Percentiles rank a stretch among this genome's conserved stretches.
These are phyloP conservation scores for Acipenser ruthenus DNA, from an alignment of 2,797 vertebrate species.

Conservation along the genomic window DNA sequence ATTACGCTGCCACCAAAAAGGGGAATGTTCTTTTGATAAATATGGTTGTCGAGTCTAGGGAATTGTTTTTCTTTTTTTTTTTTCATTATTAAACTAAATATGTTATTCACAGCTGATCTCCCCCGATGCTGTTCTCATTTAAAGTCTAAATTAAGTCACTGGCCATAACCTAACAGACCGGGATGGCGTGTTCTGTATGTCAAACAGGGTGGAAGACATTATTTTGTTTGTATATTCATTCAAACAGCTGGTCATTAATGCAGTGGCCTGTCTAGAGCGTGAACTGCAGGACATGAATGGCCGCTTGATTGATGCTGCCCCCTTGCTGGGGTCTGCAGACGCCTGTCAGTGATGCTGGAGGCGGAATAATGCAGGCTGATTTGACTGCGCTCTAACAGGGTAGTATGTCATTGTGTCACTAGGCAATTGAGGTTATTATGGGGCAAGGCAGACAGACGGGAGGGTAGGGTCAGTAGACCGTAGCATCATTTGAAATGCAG, in stretches of 20 bases:
- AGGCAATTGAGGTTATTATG: conserved; percentile 73
- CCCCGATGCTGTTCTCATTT: too few species aligned
- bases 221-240: conserved; percentile 60
- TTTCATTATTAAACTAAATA: too few species aligned
- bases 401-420: conserved; percentile 79
- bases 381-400: conserved; percentile 70
- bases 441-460: conserved; percentile 68
- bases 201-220: conserved; percentile 52
- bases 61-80: too few species aligned
- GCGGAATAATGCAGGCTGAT: conserved; percentile 63
- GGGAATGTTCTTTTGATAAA: too few species aligned
- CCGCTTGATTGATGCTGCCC: conserved; percentile 69
- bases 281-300: conserved; percentile 54
- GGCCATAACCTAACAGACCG: conserved; percentile 51
- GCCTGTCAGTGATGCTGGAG: conserved; percentile 56
- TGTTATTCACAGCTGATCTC: too few species aligned
- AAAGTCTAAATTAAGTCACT: conserved; percentile 38
- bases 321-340: conserved; percentile 46
- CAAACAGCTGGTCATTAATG: conserved; percentile 78
- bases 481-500: conserved; percentile 80
- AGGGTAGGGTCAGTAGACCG: conserved; percentile 76
- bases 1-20: too few species aligned
- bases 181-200: conserved; percentile 49
- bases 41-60: too few species aligned
- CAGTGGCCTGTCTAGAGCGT: conserved; percentile 50